phyloP scores from a whole-genome alignment of 2,113 vertebrate genomes.

The Heloderma charlesbogerti region DNA sequence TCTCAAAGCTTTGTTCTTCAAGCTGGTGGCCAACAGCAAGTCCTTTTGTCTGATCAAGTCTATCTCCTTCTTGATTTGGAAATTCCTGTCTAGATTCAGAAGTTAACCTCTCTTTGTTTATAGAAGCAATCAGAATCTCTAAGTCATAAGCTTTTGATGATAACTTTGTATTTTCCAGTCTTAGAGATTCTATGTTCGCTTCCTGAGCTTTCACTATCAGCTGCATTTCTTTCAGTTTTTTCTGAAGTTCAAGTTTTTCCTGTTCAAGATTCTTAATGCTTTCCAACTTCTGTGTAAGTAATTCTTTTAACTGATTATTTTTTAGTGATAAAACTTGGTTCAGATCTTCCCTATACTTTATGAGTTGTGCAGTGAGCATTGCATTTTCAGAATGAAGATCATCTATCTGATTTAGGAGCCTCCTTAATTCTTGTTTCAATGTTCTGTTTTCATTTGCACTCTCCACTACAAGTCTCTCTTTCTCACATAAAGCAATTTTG shows the following conservation, averaged over 20 bases:
- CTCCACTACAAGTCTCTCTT: constrained; percentile 71
- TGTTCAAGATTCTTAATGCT: constrained; percentile 83
- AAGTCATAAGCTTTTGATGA: constrained; percentile 71
- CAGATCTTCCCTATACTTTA: constrained; percentile 88
- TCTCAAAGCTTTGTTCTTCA: constrained; percentile 61
- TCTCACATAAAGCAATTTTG: constrained; percentile 66
- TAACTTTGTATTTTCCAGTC: constrained; percentile 75
- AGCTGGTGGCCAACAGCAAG: neutral
- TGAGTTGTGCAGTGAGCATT: constrained; percentile 87
- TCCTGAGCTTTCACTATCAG: constrained; percentile 68
- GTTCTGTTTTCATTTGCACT: constrained; percentile 71
- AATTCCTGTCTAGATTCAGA: constrained; percentile 68
- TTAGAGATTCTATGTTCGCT: constrained; percentile 64
- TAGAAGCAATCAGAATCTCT: constrained; percentile 70
- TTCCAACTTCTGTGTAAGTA: constrained; percentile 88
- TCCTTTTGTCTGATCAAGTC: constrained; percentile 48
- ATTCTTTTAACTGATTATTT: constrained; percentile 87
- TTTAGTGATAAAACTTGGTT: constrained; percentile 90
- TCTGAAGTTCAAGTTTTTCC: constrained; percentile 77
- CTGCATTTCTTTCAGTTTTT: constrained; percentile 73
- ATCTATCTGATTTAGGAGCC: constrained; percentile 83
- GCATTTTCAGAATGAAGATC: constrained; percentile 93
- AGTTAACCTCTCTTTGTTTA: constrained; percentile 73
- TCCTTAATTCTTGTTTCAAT: constrained; percentile 82
- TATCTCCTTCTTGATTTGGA: constrained; percentile 47